phyloP scores from a whole-genome alignment of 30 jellyfish, hydroid and myxozoan genomes.

The Chrysaora quinquecirrha region DNA sequence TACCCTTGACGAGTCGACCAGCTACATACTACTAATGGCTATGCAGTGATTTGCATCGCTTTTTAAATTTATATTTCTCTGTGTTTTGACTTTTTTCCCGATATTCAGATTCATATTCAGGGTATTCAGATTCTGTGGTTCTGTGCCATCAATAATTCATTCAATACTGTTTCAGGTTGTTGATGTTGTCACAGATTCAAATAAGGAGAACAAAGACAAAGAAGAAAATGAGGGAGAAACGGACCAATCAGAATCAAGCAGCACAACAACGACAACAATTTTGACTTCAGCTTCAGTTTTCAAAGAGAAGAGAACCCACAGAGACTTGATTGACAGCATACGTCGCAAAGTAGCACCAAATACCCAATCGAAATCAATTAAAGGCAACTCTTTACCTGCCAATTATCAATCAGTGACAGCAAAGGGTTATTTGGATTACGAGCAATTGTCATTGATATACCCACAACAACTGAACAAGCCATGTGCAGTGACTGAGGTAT shows the following conservation, averaged over 20 bases:
- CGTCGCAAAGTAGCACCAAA: conserved; percentile 53
- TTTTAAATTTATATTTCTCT: no score
- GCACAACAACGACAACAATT: neutral
- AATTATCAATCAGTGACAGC: neutral
- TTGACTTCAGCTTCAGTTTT: neutral
- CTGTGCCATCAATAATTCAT: no score
- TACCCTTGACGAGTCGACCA: no score
- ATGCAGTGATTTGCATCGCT: no score
- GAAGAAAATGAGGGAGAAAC: neutral
- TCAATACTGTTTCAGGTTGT: no score
- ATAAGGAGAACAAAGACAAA: neutral
- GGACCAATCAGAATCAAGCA: neutral
- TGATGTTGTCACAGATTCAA: no score
- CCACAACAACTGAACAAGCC: conserved; percentile 7
- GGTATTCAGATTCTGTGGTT: no score
- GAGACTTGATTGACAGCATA: conserved; percentile 55
- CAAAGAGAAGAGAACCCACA: conserved; percentile 8
- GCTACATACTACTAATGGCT: no score
- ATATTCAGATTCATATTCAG: no score
- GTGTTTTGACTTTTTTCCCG: no score
- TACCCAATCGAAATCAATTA: neutral
- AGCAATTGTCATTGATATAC: conserved; percentile 32
- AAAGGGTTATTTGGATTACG: conserved; percentile 23
- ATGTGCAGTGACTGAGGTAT: neutral
- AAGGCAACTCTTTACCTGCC: conserved; percentile 19